These are phyloP conservation scores for Etheostoma perlongum DNA, from an alignment of 2,797 vertebrate genomes.

Conservation along the genomic window DNA sequence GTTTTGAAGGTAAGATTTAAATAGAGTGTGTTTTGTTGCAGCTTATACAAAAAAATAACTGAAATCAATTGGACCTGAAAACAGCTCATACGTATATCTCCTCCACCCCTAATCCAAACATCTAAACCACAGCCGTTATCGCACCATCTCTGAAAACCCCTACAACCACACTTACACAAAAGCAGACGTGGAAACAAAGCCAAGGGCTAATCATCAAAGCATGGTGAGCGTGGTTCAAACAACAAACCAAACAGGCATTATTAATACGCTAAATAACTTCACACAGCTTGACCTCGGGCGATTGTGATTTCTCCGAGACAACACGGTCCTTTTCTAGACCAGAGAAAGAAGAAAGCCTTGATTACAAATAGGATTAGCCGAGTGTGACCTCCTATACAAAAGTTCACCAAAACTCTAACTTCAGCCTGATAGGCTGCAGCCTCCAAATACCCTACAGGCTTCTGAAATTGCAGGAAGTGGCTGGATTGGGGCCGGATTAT, in stretches of 20 bases:
- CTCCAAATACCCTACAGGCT: conserved; percentile 23
- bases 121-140: conserved; percentile 72
- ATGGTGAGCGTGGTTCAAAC: conserved; percentile 79
- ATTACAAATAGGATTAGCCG: conserved; percentile 68
- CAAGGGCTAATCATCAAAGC: conserved; percentile 87
- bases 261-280: conserved; percentile 81
- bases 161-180: conserved; percentile 55
- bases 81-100: conserved; percentile 48
- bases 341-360: conserved; percentile 65
- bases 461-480: conserved; percentile 32
- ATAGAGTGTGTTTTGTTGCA: conserved; percentile 16
- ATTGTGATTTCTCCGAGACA: conserved; percentile 69
- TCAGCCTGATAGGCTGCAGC: conserved; percentile 30
- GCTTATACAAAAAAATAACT: conserved; percentile 42
- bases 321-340: conserved; percentile 49
- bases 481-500: conserved; percentile 9
- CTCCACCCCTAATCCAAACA: conserved; percentile 51
- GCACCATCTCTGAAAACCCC: conserved; percentile 55
- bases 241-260: conserved; percentile 82
- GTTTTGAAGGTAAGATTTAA: conserved; percentile 52
- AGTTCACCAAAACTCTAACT: conserved; percentile 55
- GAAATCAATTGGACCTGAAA: conserved; percentile 48
- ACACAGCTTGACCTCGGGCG: conserved; percentile 69
- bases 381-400: conserved; percentile 57
- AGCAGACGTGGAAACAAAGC: conserved; percentile 82